Conservation (phyloP, 1,140 invertebrate species). For the Hyposmocoma kahamanoa region DNA sequence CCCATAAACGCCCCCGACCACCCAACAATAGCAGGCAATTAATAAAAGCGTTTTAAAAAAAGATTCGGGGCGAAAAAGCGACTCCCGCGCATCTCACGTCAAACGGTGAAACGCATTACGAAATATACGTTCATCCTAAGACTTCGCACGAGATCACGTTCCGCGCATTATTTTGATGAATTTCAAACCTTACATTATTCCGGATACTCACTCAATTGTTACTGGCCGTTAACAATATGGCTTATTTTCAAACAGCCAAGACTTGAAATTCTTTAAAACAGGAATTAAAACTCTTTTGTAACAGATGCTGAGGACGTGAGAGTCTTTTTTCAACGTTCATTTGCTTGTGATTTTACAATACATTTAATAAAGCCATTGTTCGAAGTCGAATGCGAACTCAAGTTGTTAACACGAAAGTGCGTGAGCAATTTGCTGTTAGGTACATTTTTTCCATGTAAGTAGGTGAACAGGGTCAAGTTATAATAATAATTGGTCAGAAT, state of each 20-base stretch:
- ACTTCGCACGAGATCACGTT: conserved; percentile 50
- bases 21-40: conserved; percentile 49
- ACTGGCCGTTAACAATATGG: background rate
- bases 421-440: conserved; percentile 1
- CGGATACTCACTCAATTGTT: too few species aligned
- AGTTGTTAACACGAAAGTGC: background rate
- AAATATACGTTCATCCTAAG: conserved; percentile 46
- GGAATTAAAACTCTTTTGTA: background rate
- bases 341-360: background rate
- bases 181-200: too few species aligned
- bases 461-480: too few species aligned
- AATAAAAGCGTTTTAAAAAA: conserved; percentile 30
- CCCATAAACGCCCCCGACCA: conserved; percentile 27
- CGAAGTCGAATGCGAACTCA: background rate
- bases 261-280: background rate
- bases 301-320: too few species aligned
- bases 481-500: too few species aligned
- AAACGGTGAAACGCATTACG: conserved; percentile 31
- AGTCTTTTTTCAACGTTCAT: background rate
- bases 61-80: conserved; percentile 14
- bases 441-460: too few species aligned
- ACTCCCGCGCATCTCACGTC: conserved; percentile 29
- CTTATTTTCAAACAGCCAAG: background rate
- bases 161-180: conserved; percentile 57
- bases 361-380: background rate